phyloP scores from a whole-genome alignment of 2,113 vertebrate species.

The Ramphastos sulfuratus region DNA sequence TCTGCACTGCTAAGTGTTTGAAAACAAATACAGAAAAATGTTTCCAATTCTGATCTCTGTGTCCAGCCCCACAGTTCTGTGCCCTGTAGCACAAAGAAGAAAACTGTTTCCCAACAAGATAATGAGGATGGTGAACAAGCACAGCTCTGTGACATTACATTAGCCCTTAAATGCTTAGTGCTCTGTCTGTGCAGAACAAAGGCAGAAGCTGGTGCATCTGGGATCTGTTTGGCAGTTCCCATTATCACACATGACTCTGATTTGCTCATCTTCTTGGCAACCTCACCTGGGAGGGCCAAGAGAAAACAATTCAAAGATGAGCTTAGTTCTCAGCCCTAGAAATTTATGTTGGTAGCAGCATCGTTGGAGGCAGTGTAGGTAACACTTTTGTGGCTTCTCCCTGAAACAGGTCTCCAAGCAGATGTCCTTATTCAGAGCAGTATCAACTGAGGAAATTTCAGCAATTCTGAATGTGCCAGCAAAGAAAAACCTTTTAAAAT shows the following conservation, averaged over 20 bases:
- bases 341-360: not conserved
- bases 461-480: not conserved
- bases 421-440: not conserved
- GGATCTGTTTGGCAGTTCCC: slow-evolving; percentile 1
- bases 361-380: not conserved
- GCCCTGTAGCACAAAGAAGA: not conserved
- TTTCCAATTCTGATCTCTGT: not conserved
- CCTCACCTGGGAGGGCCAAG: not conserved
- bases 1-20: not conserved
- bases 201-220: not conserved
- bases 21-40: not conserved
- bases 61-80: not conserved
- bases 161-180: not conserved
- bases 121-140: not conserved
- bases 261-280: slow-evolving; percentile 10
- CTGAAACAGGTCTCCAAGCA: not conserved
- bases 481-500: slow-evolving; percentile 3
- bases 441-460: not conserved
- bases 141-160: not conserved
- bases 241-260: not conserved
- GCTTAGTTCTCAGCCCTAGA: not conserved
- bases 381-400: not conserved
- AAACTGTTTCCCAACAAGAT: not conserved
- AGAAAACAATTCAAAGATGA: slow-evolving; percentile 3
- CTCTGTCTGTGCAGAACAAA: not conserved